A percentile compares a stretch with the other conserved stretches of the same genome.
phyloP scores from a whole-genome alignment of 2,888 invertebrate genomes.

The Spodoptera littoralis region DNA sequence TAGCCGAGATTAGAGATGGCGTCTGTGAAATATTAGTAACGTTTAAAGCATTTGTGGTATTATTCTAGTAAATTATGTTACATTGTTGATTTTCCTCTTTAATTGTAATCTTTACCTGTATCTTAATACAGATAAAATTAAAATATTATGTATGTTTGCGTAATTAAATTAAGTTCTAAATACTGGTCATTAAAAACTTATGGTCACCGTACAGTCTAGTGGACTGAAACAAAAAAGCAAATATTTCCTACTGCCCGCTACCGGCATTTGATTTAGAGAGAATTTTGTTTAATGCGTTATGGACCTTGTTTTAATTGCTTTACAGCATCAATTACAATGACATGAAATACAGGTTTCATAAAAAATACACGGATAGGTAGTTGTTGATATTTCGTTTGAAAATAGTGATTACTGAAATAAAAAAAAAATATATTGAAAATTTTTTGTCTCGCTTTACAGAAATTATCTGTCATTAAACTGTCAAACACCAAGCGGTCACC shows the following conservation, averaged over 20 bases:
- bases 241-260: constrained; percentile 25
- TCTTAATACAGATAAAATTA: no score
- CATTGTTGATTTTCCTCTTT: no score
- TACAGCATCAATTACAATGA: background rate
- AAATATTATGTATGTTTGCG: no score
- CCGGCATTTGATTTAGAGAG: constrained; percentile 30
- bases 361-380: no score
- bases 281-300: constrained; percentile 23
- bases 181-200: background rate
- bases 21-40: constrained; percentile 18
- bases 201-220: constrained; percentile 34
- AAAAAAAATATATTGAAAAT: no score
- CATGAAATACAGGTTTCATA: background rate
- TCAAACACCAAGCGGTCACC: no score
- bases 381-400: no score
- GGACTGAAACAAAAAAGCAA: constrained; percentile 31
- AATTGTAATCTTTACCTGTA: no score
- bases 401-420: no score
- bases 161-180: background rate
- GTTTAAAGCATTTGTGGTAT: constrained; percentile 11
- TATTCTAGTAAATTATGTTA: background rate
- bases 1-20: constrained; percentile 17
- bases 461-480: no score
- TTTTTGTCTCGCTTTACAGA: no score
- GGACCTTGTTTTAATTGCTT: constrained; percentile 12